Percentiles rank a stretch among this genome's conserved stretches.
Conservation (phyloP, 2,888 invertebrate species). For the Dasypogon diadema region DNA sequence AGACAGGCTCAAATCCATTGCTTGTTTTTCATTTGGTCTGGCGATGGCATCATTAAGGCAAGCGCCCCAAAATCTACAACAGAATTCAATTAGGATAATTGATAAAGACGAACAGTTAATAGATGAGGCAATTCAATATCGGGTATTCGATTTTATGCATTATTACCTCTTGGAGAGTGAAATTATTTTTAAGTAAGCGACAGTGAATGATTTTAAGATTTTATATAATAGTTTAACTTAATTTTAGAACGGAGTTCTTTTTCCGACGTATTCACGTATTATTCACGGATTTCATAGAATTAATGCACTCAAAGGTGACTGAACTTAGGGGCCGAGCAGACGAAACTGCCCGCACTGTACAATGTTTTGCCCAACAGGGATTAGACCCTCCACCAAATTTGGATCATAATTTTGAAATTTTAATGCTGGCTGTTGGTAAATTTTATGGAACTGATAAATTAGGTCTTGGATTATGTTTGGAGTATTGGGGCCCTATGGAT, state of each 20-base stretch:
- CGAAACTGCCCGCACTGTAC: slow-evolving; percentile 85
- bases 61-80: slow-evolving; percentile 71
- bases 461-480: slow-evolving; percentile 77
- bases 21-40: slow-evolving; percentile 79
- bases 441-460: slow-evolving; percentile 83
- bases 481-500: slow-evolving; percentile 79
- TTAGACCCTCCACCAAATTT: slow-evolving; percentile 79
- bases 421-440: slow-evolving; percentile 82
- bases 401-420: slow-evolving; percentile 84
- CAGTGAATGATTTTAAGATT: not conserved
- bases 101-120: slow-evolving; percentile 86
- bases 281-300: slow-evolving; percentile 90
- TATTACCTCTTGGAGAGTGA: slow-evolving; percentile 79
- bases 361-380: slow-evolving; percentile 81
- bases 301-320: slow-evolving; percentile 91
- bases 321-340: slow-evolving; percentile 87
- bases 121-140: slow-evolving; percentile 82
- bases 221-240: slow-evolving; percentile 5
- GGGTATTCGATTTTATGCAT: slow-evolving; percentile 84
- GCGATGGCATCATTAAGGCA: slow-evolving; percentile 75
- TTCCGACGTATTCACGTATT: slow-evolving; percentile 85
- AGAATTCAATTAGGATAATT: slow-evolving; percentile 69
- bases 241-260: slow-evolving; percentile 79
- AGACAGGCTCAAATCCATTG: slow-evolving; percentile 70
- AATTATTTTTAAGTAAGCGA: slow-evolving; percentile 72